phyloP scores from a whole-genome alignment of 2,797 vertebrate genomes.

The Eulemur albifrons region DNA sequence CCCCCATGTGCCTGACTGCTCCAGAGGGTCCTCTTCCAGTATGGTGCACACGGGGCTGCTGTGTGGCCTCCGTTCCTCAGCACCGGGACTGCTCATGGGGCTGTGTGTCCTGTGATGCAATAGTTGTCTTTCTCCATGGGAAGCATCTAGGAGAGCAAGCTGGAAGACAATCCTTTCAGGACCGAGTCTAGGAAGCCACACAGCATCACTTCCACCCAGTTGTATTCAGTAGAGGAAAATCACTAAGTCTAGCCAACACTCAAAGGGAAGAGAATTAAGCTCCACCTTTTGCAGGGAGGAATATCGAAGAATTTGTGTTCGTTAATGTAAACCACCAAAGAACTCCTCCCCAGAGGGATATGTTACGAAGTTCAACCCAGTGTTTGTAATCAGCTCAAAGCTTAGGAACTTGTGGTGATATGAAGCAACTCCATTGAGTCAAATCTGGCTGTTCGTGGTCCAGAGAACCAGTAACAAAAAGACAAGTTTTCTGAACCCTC shows the following conservation, averaged over 20 bases:
- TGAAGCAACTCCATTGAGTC: not conserved
- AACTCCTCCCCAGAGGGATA: not conserved
- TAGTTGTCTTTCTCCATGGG: too few relatives aligned
- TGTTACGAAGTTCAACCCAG: not conserved
- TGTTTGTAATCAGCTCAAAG: not conserved
- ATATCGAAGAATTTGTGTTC: not conserved
- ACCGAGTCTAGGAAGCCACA: not conserved
- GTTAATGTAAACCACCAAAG: not conserved
- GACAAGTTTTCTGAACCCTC: not conserved
- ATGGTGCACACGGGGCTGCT: rapidly evolving
- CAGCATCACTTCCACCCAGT: too few relatives aligned
- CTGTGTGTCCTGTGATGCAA: not conserved
- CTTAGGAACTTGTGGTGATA: not conserved
- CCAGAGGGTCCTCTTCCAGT: too few relatives aligned
- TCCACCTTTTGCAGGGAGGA: not conserved
- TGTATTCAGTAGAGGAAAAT: not conserved
- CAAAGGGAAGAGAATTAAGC: not conserved
- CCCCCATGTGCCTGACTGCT: not conserved
- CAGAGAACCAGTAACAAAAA: not conserved
- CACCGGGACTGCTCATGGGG: rapidly evolving
- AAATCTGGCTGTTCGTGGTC: not conserved
- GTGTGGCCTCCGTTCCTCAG: rapidly evolving
- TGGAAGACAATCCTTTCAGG: not conserved
- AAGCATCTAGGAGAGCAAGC: too few relatives aligned
- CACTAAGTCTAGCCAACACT: not conserved